Conservation (phyloP, 1,140 invertebrate species). For the Pseudomyrmex cubaensis region DNA sequence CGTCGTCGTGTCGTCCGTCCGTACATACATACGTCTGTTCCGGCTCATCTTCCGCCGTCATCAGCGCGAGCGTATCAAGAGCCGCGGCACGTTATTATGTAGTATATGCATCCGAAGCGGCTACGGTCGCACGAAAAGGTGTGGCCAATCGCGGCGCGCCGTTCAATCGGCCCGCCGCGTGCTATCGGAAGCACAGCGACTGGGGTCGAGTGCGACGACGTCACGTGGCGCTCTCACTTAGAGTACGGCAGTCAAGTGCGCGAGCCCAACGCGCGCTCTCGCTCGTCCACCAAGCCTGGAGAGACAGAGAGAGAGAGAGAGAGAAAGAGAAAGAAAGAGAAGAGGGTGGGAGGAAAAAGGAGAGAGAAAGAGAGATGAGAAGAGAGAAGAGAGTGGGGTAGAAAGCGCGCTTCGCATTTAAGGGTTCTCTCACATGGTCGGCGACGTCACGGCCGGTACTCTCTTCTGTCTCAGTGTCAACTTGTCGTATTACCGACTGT, state of each 20-base stretch:
- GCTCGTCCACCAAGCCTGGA: constrained; percentile 20
- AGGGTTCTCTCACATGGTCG: constrained; percentile 53
- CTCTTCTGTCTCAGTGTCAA: neutral
- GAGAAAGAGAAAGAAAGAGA: too few relatives aligned
- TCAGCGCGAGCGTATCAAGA: neutral
- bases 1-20: constrained; percentile 13
- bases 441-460: constrained; percentile 20
- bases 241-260: constrained; percentile 65
- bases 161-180: constrained; percentile 55
- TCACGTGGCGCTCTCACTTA: constrained; percentile 65
- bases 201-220: constrained; percentile 61
- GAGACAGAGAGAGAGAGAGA: neutral
- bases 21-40: neutral
- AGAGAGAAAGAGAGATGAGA: too few relatives aligned
- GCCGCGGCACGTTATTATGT: constrained; percentile 36
- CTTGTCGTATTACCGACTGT: constrained; percentile 21
- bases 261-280: constrained; percentile 58
- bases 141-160: constrained; percentile 61
- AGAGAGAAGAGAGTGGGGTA: neutral
- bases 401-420: constrained; percentile 31
- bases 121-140: constrained; percentile 60
- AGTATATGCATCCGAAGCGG: constrained; percentile 46
- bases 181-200: constrained; percentile 57
- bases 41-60: neutral
- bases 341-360: neutral